Base-by-base conservation (phyloP, 2,797 vertebrate species). In the Cuniculus paca region DNA sequence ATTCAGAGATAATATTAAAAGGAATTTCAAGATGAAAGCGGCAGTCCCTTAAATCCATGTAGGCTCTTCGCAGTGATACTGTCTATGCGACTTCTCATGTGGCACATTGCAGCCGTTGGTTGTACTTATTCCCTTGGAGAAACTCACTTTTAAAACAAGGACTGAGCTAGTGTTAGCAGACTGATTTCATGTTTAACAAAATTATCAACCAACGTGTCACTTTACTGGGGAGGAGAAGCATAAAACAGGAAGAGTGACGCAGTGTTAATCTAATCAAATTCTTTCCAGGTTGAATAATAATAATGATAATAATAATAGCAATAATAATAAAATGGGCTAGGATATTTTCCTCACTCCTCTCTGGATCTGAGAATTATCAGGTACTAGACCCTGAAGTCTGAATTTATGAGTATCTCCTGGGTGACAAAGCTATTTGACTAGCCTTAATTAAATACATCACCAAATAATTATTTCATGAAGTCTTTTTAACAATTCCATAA, bases 321-420 rank as follows among this genome's bases (percentile, higher is more conserved):
- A 16, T 36, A 84, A 54, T n/a, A 79, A 14, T 84, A 80, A 63
- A 94, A 81, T 63, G 7, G 7, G 14, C 24, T 82, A 80, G n/a
- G 34, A 1, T 45, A 58, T 42, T 85, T 91, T 96, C 26, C 6
- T 61, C 6, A 19, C 72, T 85, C 26, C 14, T 88, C 10, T 92
- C 26, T 12, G 78, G 39, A 85, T 11, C 65, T 89, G 31, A 90
- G 42, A 86, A 72, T 88, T 22, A 85, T 89, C 5, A 85, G 42
- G 42, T 45, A 42, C 11, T 61, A 48, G 26, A 7, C 28, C 48
- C 26, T 54, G 3, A 68, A 61, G 80, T 86, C 60, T 90, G 39
- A 87, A 61, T 81, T 86, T 95, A 52, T 89, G 65, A 68, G 50
- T 48, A 77, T 90, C 10, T 87, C 68, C 58, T 70, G 80, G 42